These are phyloP conservation scores for Gila robusta DNA, from an alignment of 2,797 vertebrate genomes.

Conservation along the genomic window DNA sequence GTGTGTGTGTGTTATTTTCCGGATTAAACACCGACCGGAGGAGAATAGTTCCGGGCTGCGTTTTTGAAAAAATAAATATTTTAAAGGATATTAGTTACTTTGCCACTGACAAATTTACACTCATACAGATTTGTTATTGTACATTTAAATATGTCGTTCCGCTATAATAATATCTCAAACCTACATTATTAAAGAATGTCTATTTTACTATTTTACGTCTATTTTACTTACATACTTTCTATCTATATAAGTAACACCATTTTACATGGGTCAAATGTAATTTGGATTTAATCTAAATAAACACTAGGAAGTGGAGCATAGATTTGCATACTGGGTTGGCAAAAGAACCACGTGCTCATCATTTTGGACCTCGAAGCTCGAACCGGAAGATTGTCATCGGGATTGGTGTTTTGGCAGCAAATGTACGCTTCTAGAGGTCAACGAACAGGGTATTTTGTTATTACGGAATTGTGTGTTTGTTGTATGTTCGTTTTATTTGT, in stretches of 20 bases:
- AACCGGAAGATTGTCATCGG: conserved; percentile 21
- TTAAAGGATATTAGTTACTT: background rate
- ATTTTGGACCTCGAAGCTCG: background rate
- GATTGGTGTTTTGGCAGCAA: background rate
- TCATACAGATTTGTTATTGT: background rate
- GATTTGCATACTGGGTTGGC: background rate
- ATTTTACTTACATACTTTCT: background rate
- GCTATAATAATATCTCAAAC: background rate
- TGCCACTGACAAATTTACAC: background rate
- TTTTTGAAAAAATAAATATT: background rate
- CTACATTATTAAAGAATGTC: background rate
- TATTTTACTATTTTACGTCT: too few species aligned
- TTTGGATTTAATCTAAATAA: background rate
- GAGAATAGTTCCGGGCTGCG: conserved; percentile 17
- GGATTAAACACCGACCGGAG: background rate
- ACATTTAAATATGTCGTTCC: background rate
- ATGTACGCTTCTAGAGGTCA: background rate
- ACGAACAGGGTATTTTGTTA: background rate
- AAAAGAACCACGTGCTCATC: background rate
- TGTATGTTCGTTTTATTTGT: background rate
- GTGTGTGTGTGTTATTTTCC: background rate
- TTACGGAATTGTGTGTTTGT: background rate
- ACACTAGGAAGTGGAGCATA: background rate
- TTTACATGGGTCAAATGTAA: background rate
- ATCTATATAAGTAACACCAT: background rate